Evolutionary conservation across 2,888 invertebrate genomes (phyloP).

Genomic region (Drosophila peninsularis): DNA sequence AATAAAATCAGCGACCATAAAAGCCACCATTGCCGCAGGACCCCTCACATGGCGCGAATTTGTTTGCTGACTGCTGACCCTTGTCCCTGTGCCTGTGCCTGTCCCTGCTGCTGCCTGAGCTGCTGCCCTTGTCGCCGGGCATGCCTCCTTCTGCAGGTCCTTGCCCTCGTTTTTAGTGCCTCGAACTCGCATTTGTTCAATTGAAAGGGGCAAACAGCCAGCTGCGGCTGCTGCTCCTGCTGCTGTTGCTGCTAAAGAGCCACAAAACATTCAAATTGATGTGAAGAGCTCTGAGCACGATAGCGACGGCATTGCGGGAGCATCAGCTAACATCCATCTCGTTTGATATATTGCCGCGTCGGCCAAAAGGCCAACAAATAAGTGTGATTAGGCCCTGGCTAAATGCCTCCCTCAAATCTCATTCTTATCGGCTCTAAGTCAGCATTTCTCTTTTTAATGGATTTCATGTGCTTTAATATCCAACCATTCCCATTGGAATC

Average conservation of each 20-base stretch:
- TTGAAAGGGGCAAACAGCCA: slow-evolving; percentile 53
- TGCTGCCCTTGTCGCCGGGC: neutral
- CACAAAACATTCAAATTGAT: slow-evolving; percentile 70
- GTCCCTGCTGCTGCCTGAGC: neutral
- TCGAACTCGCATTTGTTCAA: slow-evolving; percentile 66
- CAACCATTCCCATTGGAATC: slow-evolving; percentile 15
- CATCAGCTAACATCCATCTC: slow-evolving; percentile 47
- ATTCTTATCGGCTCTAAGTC: neutral
- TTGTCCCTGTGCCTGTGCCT: neutral
- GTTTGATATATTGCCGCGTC: slow-evolving; percentile 55
- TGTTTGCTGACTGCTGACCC: slow-evolving; percentile 34
- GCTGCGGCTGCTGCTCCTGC: slow-evolving; percentile 15
- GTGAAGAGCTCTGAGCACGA: slow-evolving; percentile 49
- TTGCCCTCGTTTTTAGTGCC: slow-evolving; percentile 32
- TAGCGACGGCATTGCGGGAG: slow-evolving; percentile 5
- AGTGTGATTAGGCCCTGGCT: slow-evolving; percentile 28
- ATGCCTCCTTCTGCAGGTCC: neutral
- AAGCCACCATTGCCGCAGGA: slow-evolving; percentile 45
- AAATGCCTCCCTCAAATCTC: slow-evolving; percentile 21
- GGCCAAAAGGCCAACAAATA: slow-evolving; percentile 33
- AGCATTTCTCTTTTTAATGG: slow-evolving; percentile 6
- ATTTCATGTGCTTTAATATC: slow-evolving; percentile 18
- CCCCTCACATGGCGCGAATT: slow-evolving; percentile 54
- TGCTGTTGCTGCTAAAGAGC: slow-evolving; percentile 12
- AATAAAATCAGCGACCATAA: slow-evolving; percentile 52